Evolutionary conservation across 2,113 vertebrate genomes (phyloP).

Genomic region (Arothron firmamentum): DNA sequence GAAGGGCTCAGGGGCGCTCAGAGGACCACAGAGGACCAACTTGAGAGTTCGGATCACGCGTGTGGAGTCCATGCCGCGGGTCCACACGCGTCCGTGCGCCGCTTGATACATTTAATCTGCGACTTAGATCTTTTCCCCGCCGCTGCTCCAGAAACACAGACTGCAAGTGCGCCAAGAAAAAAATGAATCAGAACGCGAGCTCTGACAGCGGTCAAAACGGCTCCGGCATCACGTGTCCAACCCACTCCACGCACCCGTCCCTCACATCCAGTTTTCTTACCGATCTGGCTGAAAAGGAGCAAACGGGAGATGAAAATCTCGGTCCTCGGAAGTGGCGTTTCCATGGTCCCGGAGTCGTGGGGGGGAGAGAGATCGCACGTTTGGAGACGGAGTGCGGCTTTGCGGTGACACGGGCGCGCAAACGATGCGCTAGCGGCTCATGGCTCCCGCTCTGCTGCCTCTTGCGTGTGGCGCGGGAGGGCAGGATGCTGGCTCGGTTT

Average conservation of each 20-base stretch:
- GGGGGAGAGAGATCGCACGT: slow-evolving; percentile 6
- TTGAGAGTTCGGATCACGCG: not conserved
- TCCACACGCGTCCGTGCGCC: not conserved
- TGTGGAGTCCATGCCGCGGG: not conserved
- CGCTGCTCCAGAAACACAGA: slow-evolving; percentile 1
- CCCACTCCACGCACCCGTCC: not conserved
- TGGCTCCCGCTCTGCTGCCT: slow-evolving; percentile 19
- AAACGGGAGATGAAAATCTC: slow-evolving; percentile 47
- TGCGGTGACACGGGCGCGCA: slow-evolving; percentile 16
- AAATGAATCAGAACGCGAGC: not conserved
- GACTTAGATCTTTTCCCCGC: not conserved
- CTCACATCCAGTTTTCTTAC: slow-evolving; percentile 48
- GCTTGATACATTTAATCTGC: too few relatives aligned
- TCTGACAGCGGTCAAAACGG: slow-evolving; percentile 6
- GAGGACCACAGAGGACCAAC: not conserved
- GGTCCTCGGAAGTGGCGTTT: slow-evolving; percentile 24
- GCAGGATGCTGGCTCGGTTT: not conserved
- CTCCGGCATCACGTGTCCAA: not conserved
- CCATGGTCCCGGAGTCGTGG: slow-evolving; percentile 46
- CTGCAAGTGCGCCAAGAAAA: slow-evolving; percentile 11
- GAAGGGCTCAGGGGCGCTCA: not conserved
- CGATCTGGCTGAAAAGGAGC: slow-evolving; percentile 61
- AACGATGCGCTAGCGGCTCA: slow-evolving; percentile 54
- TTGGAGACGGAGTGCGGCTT: slow-evolving; percentile 6
- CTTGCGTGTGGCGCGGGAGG: not conserved